A percentile compares a stretch with the other conserved stretches of the same genome.
Conservation (phyloP, 2,888 invertebrate species). For the Phaonia tiefii region DNA sequence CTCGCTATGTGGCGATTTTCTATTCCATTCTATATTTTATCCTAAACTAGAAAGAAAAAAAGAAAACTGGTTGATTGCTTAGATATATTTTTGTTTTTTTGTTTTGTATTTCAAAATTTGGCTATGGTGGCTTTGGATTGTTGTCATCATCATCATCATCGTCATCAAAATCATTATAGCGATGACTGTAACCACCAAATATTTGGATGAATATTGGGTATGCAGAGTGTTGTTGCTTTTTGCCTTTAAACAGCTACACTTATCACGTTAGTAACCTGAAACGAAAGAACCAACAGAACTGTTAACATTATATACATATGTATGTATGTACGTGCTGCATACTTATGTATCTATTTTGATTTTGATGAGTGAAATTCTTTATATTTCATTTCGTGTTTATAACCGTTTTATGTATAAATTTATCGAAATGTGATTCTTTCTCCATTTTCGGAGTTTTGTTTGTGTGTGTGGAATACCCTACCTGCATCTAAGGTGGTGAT, state of each 20-base stretch:
- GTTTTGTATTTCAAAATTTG: neutral
- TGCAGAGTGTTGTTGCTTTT: neutral
- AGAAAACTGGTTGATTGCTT: constrained; percentile 8
- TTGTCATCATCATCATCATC: constrained; percentile 24
- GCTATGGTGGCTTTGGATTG: neutral
- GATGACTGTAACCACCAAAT: too few species aligned
- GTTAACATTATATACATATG: constrained; percentile 40
- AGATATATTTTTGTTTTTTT: neutral
- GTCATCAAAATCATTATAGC: neutral
- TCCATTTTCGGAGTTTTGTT: constrained; percentile 2
- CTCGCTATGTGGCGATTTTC: constrained; percentile 3
- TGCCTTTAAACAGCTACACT: neutral
- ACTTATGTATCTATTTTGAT: constrained; percentile 19
- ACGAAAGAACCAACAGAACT: constrained; percentile 44
- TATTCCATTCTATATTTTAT: constrained; percentile 8
- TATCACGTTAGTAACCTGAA: constrained; percentile 45
- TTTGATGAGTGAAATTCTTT: constrained; percentile 50
- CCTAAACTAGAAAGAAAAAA: neutral
- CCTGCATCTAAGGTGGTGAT: too few species aligned
- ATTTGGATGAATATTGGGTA: neutral
- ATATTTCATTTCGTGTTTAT: constrained; percentile 49
- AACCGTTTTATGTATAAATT: constrained; percentile 29
- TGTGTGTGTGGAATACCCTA: neutral
- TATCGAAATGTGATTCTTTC: neutral
- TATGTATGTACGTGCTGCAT: too few species aligned